These are phyloP conservation scores for Temnothorax curvispinosus DNA, from an alignment of 1,140 invertebrate genomes.

Conservation along the genomic window DNA sequence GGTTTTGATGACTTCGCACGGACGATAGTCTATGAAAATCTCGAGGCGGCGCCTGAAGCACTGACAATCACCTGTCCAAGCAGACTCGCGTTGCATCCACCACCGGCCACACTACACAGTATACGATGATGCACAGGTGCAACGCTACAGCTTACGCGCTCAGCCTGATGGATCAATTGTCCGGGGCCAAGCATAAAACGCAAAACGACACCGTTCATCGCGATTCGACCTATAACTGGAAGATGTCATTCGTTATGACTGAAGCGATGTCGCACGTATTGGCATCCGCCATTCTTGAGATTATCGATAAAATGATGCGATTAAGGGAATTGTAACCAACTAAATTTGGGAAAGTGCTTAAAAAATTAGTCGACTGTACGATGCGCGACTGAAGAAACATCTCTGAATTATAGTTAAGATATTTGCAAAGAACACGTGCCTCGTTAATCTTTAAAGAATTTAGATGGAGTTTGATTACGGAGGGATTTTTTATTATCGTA, in stretches of 20 bases:
- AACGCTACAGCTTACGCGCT: constrained; percentile 67
- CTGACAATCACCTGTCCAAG: constrained; percentile 84
- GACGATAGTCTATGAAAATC: constrained; percentile 72
- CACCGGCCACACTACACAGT: constrained; percentile 12
- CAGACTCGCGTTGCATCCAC: constrained; percentile 72
- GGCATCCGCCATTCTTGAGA: neutral
- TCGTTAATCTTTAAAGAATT: neutral
- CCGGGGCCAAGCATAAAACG: constrained; percentile 56
- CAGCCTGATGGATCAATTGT: constrained; percentile 79
- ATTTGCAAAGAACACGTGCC: neutral
- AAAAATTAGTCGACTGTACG: neutral
- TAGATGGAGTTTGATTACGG: neutral
- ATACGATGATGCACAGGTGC: constrained; percentile 74
- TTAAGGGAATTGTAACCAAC: neutral
- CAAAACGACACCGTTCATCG: constrained; percentile 54
- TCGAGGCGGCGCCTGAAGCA: constrained; percentile 77
- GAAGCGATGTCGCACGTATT: neutral
- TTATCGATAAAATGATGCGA: constrained; percentile 12
- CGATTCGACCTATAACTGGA: constrained; percentile 48
- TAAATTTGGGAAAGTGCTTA: neutral
- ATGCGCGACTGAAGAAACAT: neutral
- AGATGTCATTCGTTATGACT: constrained; percentile 54
- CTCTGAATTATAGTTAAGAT: neutral
- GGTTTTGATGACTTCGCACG: constrained; percentile 54
- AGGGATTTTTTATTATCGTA: neutral